Conservation (phyloP, 2,113 vertebrate genomes). For the Edolisoma coerulescens region DNA sequence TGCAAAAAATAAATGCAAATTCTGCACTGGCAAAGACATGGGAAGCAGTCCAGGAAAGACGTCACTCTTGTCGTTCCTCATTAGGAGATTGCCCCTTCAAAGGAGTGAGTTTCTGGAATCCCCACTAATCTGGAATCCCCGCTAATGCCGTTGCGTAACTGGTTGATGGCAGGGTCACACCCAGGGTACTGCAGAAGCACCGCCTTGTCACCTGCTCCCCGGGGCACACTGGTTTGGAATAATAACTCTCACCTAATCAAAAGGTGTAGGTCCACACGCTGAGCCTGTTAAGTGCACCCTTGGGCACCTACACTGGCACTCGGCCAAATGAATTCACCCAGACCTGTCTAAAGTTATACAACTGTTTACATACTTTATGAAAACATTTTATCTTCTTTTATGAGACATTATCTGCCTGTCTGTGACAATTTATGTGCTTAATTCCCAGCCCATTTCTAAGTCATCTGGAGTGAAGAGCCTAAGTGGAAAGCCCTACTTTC, state of each 20-base stretch:
- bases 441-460: neutral
- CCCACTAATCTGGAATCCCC: slow-evolving; percentile 44
- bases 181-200: neutral
- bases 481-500: neutral
- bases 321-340: neutral
- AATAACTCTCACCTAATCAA: neutral
- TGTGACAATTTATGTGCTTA: neutral
- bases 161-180: neutral
- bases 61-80: neutral
- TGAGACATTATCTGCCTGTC: neutral
- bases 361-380: neutral
- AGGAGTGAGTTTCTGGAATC: slow-evolving; percentile 2
- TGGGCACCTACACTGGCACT: neutral
- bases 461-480: neutral
- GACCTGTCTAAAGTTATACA: neutral
- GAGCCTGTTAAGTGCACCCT: neutral
- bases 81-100: neutral
- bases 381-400: slow-evolving; percentile 19
- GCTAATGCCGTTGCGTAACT: slow-evolving; percentile 14
- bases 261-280: neutral
- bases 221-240: neutral
- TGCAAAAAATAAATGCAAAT: neutral
- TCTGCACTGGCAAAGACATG: neutral
- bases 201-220: neutral
- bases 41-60: neutral